Conservation (phyloP, 2,113 vertebrate species). For the Dascyllus trimaculatus region DNA sequence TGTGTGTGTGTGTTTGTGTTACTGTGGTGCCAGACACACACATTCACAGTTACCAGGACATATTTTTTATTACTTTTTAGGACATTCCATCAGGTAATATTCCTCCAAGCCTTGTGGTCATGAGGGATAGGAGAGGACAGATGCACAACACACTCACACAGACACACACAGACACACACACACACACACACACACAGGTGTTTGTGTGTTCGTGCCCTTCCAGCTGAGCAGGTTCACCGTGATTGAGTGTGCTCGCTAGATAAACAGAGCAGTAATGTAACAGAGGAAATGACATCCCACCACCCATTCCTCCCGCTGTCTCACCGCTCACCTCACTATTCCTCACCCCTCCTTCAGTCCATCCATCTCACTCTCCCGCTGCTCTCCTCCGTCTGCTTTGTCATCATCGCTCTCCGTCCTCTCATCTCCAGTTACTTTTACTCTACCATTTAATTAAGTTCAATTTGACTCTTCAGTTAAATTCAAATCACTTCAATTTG, state of each 20-base stretch:
- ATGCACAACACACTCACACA: too few relatives aligned
- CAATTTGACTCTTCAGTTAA: slow-evolving; percentile 12
- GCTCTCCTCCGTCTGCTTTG: not conserved
- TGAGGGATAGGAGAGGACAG: not conserved
- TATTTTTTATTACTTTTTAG: slow-evolving; percentile 46
- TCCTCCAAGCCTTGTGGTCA: slow-evolving; percentile 16
- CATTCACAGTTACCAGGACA: not conserved
- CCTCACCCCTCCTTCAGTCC: slow-evolving; percentile 20
- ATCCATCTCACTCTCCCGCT: slow-evolving; percentile 36
- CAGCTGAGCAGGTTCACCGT: slow-evolving; percentile 38
- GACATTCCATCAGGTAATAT: slow-evolving; percentile 14
- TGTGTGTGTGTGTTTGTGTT: too few relatives aligned
- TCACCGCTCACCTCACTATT: slow-evolving; percentile 35
- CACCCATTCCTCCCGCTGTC: slow-evolving; percentile 55
- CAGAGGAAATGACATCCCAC: slow-evolving; percentile 64
- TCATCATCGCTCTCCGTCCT: not conserved
- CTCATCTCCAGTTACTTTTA: not conserved
- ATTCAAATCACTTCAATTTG: too few relatives aligned
- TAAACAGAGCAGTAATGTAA: slow-evolving; percentile 69
- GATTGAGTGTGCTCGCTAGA: slow-evolving; percentile 64
- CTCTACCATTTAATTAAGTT: not conserved
- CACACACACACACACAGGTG: slow-evolving; percentile 1
- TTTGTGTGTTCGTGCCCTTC: slow-evolving; percentile 31
- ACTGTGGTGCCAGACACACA: too few relatives aligned
- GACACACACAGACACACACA: too few relatives aligned